Base-by-base conservation (phyloP, 2,113 vertebrate genomes). In the Promerops cafer region DNA sequence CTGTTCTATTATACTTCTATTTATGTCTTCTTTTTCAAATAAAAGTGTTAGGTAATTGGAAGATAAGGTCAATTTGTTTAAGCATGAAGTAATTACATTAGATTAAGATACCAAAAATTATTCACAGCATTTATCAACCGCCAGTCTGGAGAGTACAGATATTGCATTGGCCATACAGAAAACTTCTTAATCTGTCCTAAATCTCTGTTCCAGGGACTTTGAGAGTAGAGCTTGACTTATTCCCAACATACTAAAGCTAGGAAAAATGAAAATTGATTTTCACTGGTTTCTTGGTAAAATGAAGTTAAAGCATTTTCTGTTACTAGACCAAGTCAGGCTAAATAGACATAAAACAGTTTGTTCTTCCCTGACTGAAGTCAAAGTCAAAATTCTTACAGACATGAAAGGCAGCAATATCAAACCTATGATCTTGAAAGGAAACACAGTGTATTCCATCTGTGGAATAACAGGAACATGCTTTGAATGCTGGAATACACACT, bases 401-500 rank as follows among this genome's bases (percentile, higher is more conserved):
- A 80, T 83, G 64, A 96, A 94, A 95, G 87, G 63, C 33, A 90
- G 59, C 37, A 66, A 44, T 45, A 95, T 85, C 74, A 94, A 68
- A 71, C 66, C 49, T 40, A 17, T 45, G 84, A 87, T 91, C 89
- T 83, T 69, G 70, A 87, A 83, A 80, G 78, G 87, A 93, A 90
- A 20, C 35, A n/a, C 35, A 74, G 78, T 13, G 54, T 56, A 49
- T 26, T 65, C 78, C 47, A 28, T 80, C 82, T 70, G 57, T 5
- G 13, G 87, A 65, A 33, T 42, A 81, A 84, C 64, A 95, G 78
- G 87, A 77, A 85, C 75, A 16, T 4, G 47, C 42, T 86, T 31
- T 61, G 90, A 85, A 79, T 76, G 53, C 75, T 91, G 84, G 74
- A 87, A 85, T 79, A 63, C 61, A 65, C 5, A 1, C n/a, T 70